phyloP scores from a whole-genome alignment of 2,113 vertebrate species.

The Trematocara unimaculatum region DNA sequence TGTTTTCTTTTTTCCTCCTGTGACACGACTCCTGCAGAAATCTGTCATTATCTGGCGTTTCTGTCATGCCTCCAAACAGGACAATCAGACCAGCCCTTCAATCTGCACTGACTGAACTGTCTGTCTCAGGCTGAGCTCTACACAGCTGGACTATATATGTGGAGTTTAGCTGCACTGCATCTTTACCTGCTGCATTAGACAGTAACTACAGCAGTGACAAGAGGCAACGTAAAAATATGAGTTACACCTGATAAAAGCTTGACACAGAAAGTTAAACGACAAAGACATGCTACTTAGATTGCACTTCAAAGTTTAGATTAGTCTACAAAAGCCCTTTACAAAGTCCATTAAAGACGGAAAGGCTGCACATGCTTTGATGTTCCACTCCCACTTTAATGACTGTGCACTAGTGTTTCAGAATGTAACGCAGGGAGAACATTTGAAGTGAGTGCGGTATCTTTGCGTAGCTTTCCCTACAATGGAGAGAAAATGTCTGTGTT shows the following conservation, averaged over 20 bases:
- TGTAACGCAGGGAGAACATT: not conserved
- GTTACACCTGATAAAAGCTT: not conserved
- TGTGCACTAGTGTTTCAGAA: not conserved
- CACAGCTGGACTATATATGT: not conserved
- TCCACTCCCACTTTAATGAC: conserved; percentile 8
- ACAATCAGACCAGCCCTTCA: not conserved
- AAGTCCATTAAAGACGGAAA: not conserved
- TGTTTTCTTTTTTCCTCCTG: not conserved
- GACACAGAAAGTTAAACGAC: not conserved
- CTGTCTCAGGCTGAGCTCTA: not conserved
- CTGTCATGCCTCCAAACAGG: not conserved
- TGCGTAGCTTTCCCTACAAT: not conserved
- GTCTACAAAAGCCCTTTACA: not conserved
- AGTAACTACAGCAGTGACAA: not conserved
- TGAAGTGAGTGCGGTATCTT: not conserved
- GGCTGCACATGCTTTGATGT: conserved; percentile 7
- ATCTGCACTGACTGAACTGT: not conserved
- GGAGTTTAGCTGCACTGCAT: not conserved
- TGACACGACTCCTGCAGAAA: not conserved
- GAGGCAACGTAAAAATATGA: not conserved
- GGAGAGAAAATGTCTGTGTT: not conserved
- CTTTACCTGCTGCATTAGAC: not conserved
- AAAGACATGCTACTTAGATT: not conserved
- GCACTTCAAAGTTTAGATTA: conserved; percentile 1
- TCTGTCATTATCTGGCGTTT: not conserved